Conservation (phyloP, 2,113 vertebrate species). For the Pristiophorus japonicus region DNA sequence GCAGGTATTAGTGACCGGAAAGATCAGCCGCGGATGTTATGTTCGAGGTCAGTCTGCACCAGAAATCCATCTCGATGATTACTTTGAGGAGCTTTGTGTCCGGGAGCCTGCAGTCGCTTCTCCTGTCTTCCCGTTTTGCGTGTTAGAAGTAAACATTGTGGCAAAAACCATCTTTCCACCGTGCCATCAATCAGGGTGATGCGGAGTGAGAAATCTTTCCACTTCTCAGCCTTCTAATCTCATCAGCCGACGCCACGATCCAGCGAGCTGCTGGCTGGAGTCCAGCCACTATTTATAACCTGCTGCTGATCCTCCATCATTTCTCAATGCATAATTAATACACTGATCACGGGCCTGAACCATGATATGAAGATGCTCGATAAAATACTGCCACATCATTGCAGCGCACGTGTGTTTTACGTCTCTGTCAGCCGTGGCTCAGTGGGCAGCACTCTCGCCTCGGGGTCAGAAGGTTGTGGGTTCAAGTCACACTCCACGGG, state of each 20-base stretch:
- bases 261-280: neutral
- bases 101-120: neutral
- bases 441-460: too few species aligned
- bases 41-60: too few species aligned
- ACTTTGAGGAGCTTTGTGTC: neutral
- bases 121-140: neutral
- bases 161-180: neutral
- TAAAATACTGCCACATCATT: constrained; percentile 8
- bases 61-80: neutral
- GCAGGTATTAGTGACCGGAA: neutral
- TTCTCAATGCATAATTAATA: constrained; percentile 31
- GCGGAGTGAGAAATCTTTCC: neutral
- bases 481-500: too few species aligned
- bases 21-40: neutral
- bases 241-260: neutral
- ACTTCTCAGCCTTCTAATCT: neutral
- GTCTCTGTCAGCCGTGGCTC: too few species aligned
- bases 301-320: neutral
- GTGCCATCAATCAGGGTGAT: neutral
- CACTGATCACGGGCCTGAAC: neutral
- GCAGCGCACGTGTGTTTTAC: neutral
- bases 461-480: too few species aligned
- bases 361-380: neutral
- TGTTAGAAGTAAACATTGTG: neutral
- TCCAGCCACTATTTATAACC: neutral